A percentile compares a stretch with the other conserved stretches of the same genome.
These are phyloP conservation scores for Pimephales promelas DNA, from an alignment of 2,113 vertebrate genomes.

Conservation along the genomic window DNA sequence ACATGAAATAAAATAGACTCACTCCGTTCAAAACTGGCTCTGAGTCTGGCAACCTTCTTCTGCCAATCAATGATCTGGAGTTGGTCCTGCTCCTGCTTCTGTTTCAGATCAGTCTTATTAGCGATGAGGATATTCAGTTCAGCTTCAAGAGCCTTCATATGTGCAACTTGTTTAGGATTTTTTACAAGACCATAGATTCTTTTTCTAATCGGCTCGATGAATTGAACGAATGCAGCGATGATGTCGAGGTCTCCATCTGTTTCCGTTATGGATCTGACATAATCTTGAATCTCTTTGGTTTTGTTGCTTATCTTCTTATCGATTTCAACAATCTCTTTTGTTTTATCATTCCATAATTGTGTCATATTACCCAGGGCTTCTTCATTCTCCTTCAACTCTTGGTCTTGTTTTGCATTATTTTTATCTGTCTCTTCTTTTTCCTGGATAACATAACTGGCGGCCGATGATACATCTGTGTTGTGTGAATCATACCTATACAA, in stretches of 20 bases:
- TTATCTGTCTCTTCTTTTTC: constrained; percentile 17
- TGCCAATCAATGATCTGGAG: background rate
- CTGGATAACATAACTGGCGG: constrained; percentile 31
- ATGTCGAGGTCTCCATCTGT: constrained; percentile 1
- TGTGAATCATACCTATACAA: constrained; percentile 1
- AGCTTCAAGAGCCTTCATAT: background rate
- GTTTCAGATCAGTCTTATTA: background rate
- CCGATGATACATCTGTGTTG: background rate
- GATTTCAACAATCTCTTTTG: background rate
- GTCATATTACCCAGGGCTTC: too few species aligned
- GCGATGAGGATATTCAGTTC: background rate
- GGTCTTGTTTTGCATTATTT: too few species aligned
- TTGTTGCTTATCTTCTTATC: background rate
- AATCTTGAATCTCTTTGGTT: background rate
- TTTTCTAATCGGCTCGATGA: background rate
- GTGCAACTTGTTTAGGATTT: background rate
- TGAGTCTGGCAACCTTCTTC: background rate
- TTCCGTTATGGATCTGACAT: background rate
- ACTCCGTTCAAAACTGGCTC: background rate
- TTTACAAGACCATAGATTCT: background rate
- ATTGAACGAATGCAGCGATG: constrained; percentile 10
- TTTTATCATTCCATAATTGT: background rate
- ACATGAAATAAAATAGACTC: background rate
- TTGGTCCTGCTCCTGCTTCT: background rate
- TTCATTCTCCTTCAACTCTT: background rate